These are phyloP conservation scores for Unio delphinus DNA, from an alignment of 2,888 invertebrate species.

Conservation along the genomic window DNA sequence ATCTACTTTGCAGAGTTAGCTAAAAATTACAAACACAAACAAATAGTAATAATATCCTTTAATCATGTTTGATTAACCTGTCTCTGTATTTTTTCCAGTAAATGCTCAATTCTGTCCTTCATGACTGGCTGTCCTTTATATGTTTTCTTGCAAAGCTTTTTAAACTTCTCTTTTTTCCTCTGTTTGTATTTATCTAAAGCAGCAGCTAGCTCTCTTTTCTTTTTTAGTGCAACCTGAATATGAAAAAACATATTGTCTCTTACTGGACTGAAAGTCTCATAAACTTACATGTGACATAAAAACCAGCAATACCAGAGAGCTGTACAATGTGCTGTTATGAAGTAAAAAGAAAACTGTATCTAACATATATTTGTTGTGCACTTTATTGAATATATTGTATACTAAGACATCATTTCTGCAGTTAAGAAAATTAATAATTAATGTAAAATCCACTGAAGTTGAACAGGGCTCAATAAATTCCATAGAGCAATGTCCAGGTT, in stretches of 20 bases:
- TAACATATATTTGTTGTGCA: neutral
- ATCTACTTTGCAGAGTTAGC: too few species aligned
- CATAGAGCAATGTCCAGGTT: too few species aligned
- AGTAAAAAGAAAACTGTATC: neutral
- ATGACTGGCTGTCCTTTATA: constrained; percentile 89
- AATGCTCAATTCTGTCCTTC: constrained; percentile 84
- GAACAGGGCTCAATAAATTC: too few species aligned
- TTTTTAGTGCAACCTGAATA: constrained; percentile 35
- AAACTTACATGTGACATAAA: neutral
- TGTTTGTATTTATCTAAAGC: constrained; percentile 79
- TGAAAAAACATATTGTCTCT: too few species aligned
- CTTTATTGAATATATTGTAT: too few species aligned
- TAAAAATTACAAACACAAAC: too few species aligned
- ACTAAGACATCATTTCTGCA: too few species aligned
- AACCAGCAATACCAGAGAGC: neutral
- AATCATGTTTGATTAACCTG: constrained; percentile 25
- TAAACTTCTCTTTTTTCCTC: constrained; percentile 81
- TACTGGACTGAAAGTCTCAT: too few species aligned
- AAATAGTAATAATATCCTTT: neutral
- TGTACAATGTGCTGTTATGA: neutral
- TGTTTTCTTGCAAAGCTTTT: constrained; percentile 83
- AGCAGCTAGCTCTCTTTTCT: constrained; percentile 33
- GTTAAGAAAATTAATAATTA: too few species aligned
- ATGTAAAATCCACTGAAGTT: too few species aligned
- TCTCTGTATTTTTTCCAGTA: constrained; percentile 80